phyloP scores from a whole-genome alignment of 1,140 invertebrate species.

The Hyles vespertilio region DNA sequence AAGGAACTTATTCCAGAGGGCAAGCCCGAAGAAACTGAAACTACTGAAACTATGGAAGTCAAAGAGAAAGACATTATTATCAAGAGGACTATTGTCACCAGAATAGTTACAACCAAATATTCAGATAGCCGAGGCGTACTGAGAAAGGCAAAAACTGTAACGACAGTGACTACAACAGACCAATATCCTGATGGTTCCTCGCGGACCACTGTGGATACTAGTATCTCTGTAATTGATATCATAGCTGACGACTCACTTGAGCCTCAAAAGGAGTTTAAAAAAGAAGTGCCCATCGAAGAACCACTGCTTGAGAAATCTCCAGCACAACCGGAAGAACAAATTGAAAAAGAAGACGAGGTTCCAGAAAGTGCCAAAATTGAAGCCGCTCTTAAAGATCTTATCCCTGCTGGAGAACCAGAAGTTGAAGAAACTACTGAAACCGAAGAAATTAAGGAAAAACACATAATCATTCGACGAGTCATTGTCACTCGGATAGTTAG shows the following conservation, averaged over 20 bases:
- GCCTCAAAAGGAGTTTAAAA: neutral
- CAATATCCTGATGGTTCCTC: slow-evolving; percentile 50
- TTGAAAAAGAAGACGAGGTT: slow-evolving; percentile 19
- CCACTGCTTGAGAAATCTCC: neutral
- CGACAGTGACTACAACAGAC: slow-evolving; percentile 47
- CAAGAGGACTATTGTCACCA: slow-evolving; percentile 37
- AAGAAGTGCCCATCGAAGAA: neutral
- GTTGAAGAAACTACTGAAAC: slow-evolving; percentile 34
- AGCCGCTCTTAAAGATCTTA: slow-evolving; percentile 34
- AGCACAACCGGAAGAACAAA: neutral
- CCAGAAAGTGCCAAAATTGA: slow-evolving; percentile 29
- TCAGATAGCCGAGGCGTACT: slow-evolving; percentile 31
- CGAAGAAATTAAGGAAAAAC: slow-evolving; percentile 37
- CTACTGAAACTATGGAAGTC: slow-evolving; percentile 29
- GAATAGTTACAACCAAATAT: slow-evolving; percentile 39
- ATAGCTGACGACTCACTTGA: neutral
- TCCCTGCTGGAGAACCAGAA: slow-evolving; percentile 34
- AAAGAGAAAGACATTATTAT: slow-evolving; percentile 38
- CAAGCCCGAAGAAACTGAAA: slow-evolving; percentile 39
- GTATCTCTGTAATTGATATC: slow-evolving; percentile 34
- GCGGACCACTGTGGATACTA: slow-evolving; percentile 35
- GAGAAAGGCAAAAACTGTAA: slow-evolving; percentile 54
- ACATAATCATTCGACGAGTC: slow-evolving; percentile 34
- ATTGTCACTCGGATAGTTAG: slow-evolving; percentile 41
- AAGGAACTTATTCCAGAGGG: slow-evolving; percentile 28